Percentiles rank a stretch among this genome's conserved stretches.
Evolutionary conservation across 2,113 vertebrate genomes (phyloP).

Genomic region (Falcunculus frontatus): DNA sequence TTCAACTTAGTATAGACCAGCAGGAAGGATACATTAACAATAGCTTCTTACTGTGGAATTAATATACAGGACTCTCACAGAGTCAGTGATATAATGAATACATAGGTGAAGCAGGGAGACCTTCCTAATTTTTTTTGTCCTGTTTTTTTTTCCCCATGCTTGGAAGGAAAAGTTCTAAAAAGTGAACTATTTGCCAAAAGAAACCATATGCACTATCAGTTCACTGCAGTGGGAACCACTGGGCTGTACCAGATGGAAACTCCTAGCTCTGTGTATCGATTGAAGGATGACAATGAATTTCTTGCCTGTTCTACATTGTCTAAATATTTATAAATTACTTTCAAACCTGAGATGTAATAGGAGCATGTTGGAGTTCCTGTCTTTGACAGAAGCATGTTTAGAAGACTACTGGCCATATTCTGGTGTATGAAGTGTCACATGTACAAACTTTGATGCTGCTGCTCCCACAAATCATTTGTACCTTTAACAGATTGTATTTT

Average conservation of each 20-base stretch:
- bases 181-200: neutral
- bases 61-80: neutral
- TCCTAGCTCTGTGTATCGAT: neutral
- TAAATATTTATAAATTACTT: neutral
- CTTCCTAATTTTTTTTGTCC: neutral
- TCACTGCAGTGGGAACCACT: neutral
- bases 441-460: neutral
- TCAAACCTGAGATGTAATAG: neutral
- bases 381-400: neutral
- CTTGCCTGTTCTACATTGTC: neutral
- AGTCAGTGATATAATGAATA: neutral
- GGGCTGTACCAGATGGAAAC: neutral
- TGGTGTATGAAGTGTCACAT: neutral
- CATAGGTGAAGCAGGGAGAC: neutral
- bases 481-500: neutral
- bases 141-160: rapidly evolving
- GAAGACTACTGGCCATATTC: neutral
- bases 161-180: neutral
- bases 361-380: neutral
- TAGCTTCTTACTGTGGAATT: neutral
- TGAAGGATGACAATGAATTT: neutral
- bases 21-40: neutral
- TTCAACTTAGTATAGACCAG: neutral
- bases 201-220: neutral
- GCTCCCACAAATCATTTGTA: neutral